phyloP scores from a whole-genome alignment of 2,113 vertebrate genomes.

The Tretioscincus oriximinensis region DNA sequence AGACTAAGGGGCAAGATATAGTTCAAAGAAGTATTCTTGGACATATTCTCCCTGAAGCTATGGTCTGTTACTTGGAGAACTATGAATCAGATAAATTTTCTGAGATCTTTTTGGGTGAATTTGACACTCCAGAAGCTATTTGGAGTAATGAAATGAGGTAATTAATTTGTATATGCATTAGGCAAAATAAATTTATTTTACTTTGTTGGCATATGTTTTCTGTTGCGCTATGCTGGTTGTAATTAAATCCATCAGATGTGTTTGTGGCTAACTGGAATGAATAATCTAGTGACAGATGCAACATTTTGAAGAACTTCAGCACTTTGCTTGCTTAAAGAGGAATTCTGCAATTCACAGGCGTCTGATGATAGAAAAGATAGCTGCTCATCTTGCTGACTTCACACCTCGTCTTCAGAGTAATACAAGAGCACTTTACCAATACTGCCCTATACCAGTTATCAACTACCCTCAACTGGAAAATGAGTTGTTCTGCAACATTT shows the following conservation, averaged over 20 bases:
- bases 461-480: slow-evolving; percentile 95
- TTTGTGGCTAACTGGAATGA: slow-evolving; percentile 5
- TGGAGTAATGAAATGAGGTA: slow-evolving; percentile 99
- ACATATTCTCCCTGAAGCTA: slow-evolving; percentile 93
- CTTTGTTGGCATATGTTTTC: background rate
- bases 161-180: background rate
- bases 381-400: slow-evolving; percentile 95
- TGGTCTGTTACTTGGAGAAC: slow-evolving; percentile 99
- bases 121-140: slow-evolving; percentile 98
- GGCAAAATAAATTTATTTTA: background rate
- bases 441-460: slow-evolving; percentile 94
- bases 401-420: slow-evolving; percentile 97
- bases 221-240: background rate
- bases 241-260: background rate
- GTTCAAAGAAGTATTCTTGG: slow-evolving; percentile 96
- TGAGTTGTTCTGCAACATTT: slow-evolving; percentile 98
- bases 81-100: slow-evolving; percentile 97
- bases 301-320: slow-evolving; percentile 18
- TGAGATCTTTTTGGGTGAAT: slow-evolving; percentile 97
- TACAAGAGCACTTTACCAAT: slow-evolving; percentile 96
- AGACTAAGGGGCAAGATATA: slow-evolving; percentile 94
- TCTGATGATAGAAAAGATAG: slow-evolving; percentile 98
- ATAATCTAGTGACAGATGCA: background rate
- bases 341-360: slow-evolving; percentile 77
- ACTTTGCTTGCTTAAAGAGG: slow-evolving; percentile 5